Percentiles rank a stretch among this genome's conserved stretches.
Evolutionary conservation across 2,797 vertebrate species (phyloP).

Genomic region (Propithecus deckenii): DNA sequence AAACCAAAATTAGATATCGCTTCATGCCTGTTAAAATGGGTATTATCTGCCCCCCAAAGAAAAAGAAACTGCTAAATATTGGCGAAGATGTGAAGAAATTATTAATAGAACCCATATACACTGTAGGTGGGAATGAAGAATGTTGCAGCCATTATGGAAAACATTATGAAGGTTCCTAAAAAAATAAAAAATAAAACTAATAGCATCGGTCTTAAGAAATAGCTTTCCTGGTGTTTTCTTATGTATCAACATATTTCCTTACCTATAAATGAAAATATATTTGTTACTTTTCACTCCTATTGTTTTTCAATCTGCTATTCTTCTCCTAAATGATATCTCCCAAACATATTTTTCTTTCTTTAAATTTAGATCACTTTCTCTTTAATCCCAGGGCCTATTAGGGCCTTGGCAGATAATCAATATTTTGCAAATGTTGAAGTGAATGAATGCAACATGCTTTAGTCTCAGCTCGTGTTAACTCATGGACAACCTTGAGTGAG

Average conservation of each 20-base stretch:
- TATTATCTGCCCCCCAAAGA: background rate
- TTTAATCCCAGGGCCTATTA: background rate
- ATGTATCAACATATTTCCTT: background rate
- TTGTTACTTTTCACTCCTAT: background rate
- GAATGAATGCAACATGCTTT: background rate
- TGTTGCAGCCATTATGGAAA: background rate
- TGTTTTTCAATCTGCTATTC: background rate
- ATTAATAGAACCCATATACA: background rate
- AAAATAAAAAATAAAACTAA: background rate
- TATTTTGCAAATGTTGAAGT: background rate
- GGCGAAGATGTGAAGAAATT: background rate
- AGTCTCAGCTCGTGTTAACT: background rate
- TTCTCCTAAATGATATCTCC: background rate
- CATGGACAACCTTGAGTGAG: background rate
- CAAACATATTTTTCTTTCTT: background rate
- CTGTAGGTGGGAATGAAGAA: background rate
- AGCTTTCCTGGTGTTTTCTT: background rate
- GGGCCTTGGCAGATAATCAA: background rate
- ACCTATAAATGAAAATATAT: background rate
- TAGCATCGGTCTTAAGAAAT: background rate
- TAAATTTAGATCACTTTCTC: background rate
- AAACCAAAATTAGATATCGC: background rate
- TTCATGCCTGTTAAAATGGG: background rate
- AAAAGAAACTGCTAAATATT: background rate
- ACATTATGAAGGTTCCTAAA: background rate